Base-by-base conservation (phyloP, 2,797 vertebrate species). In the Hippopotamyrus pictus region DNA sequence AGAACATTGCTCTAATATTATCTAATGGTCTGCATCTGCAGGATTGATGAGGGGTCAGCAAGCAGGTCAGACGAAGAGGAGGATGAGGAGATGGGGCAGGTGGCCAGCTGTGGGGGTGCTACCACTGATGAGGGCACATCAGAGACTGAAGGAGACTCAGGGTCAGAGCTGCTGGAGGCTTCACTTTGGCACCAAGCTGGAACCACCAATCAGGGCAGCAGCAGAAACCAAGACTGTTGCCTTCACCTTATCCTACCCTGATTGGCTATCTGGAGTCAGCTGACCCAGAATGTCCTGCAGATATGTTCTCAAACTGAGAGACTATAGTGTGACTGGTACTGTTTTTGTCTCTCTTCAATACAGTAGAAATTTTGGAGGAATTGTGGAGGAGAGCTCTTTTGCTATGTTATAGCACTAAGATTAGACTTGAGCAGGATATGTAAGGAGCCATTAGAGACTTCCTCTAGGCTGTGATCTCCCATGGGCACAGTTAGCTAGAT, bases 161-260 rank as follows among this genome's bases (percentile, higher is more conserved):
- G 50, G 2, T 50, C 73, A 6, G 73, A 90, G 54, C 29, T 9
- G 54, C 44, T 22, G 51, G 9, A 92, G 91, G 90, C 33, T 29
- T 44, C 79, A 17, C 54, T 73, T 19, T 53, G 57, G 76, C 79
- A 79, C 57, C 50, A 88, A 33, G 29, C 86, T 14, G 46, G 87
- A 5, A 25, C 25, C 29, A 87, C 92, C 88, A 93, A 89, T 90
- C 93, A 94, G 91, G 92, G 92, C 88, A 91, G 88, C 6, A 92
- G 92, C n/a, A 92, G 85, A 6, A 91, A 94, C 84, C 92, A 94
- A 41, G 94, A 95, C 87, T 92, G 93, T 92, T 95, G 95, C 92
- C 93, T 95, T 59, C 95, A 96, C 90, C 92, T 90, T 90, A 95
- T 95, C 91, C 91, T 94, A 22, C 94, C 94, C 92, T 95, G 91